Conservation (phyloP, 2,113 vertebrate genomes). For the Plotosus lineatus region DNA sequence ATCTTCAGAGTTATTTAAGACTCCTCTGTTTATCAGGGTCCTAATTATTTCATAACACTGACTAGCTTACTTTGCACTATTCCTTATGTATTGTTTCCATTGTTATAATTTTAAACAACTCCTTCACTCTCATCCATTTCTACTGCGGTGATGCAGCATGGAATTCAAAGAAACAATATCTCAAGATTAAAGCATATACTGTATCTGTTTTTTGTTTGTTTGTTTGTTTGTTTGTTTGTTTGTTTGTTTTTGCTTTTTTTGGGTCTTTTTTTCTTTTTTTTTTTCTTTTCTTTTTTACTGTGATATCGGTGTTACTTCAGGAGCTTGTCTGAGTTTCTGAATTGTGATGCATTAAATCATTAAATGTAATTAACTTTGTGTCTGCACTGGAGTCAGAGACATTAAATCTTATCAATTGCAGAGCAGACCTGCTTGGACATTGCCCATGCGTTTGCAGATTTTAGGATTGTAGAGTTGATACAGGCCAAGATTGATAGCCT, state of each 20-base stretch:
- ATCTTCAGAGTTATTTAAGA: too few species aligned
- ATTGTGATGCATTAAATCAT: conserved; percentile 26
- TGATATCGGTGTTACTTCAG: conserved; percentile 19
- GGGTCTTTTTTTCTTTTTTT: too few species aligned
- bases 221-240: too few species aligned
- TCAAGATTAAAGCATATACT: neutral
- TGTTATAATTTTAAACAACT: neutral
- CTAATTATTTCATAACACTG: too few species aligned
- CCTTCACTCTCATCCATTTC: neutral
- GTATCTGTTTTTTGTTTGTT: too few species aligned
- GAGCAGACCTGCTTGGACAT: conserved; percentile 80
- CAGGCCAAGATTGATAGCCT: conserved; percentile 74
- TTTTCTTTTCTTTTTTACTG: neutral
- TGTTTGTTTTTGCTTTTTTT: too few species aligned
- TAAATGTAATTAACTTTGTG: conserved; percentile 32
- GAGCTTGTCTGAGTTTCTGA: neutral
- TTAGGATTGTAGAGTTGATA: conserved; percentile 76
- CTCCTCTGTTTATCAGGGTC: too few species aligned
- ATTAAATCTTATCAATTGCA: conserved; percentile 60
- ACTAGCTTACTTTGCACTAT: too few species aligned
- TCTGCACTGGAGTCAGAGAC: conserved; percentile 23
- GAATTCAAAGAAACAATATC: neutral
- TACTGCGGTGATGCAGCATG: neutral
- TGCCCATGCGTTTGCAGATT: conserved; percentile 78
- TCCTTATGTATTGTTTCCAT: neutral